phyloP scores from a whole-genome alignment of 2,113 vertebrate species.

The Acrocephalus kingi region DNA sequence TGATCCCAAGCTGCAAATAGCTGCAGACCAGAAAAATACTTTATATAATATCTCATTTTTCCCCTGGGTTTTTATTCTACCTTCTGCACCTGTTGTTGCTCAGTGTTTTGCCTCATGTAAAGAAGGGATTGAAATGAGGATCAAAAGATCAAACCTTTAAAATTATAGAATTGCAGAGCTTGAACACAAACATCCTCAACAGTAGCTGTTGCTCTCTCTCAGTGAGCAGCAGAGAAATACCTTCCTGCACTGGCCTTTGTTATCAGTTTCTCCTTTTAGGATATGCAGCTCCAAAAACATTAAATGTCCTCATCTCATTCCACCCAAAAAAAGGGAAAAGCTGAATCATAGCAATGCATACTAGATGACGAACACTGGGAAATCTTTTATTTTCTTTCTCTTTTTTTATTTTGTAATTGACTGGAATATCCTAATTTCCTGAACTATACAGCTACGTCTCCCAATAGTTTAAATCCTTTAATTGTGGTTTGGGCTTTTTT shows the following conservation, averaged over 20 bases:
- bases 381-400: neutral
- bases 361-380: neutral
- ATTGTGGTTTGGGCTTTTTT: neutral
- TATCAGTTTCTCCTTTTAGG: neutral
- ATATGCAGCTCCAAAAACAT: neutral
- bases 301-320: neutral
- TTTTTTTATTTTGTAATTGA: neutral
- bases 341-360: neutral
- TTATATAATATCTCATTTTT: neutral
- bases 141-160: neutral
- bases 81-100: neutral
- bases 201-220: neutral
- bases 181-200: neutral
- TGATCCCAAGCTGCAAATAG: neutral
- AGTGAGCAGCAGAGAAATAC: neutral
- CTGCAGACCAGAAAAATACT: neutral
- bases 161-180: neutral
- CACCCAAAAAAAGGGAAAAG: neutral
- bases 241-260: neutral
- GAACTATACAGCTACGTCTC: neutral
- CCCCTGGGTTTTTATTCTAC: neutral
- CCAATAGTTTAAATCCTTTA: neutral
- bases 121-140: neutral
- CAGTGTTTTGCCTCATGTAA: neutral
- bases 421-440: neutral